Evolutionary conservation across 2,888 invertebrate genomes (phyloP).

Genomic region (Zelleria hepariella): DNA sequence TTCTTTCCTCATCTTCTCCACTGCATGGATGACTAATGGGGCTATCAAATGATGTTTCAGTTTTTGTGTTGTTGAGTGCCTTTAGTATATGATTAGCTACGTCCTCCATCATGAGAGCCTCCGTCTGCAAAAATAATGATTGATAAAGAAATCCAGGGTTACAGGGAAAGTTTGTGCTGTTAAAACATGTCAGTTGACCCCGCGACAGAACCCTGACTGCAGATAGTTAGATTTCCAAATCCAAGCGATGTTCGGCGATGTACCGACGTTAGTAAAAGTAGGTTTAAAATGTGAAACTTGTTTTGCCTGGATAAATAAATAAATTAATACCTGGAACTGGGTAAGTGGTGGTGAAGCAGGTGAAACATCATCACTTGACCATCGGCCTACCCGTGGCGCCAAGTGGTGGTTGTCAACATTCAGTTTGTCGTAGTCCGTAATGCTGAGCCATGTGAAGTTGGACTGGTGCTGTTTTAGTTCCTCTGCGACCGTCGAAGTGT

Average conservation of each 20-base stretch:
- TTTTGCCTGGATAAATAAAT: too few relatives aligned
- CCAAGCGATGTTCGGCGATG: too few relatives aligned
- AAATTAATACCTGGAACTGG: conserved; percentile 2
- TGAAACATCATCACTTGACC: conserved; percentile 24
- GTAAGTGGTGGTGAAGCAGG: not conserved
- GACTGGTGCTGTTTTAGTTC: conserved; percentile 32
- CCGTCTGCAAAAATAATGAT: conserved; percentile 43
- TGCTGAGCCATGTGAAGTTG: conserved; percentile 56
- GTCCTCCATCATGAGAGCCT: conserved; percentile 52
- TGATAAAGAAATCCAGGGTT: too few relatives aligned
- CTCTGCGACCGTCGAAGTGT: conserved; percentile 41
- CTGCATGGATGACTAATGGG: conserved; percentile 24
- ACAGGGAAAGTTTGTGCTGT: too few relatives aligned
- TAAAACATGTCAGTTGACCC: too few relatives aligned
- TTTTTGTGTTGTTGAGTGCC: conserved; percentile 29
- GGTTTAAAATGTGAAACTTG: too few relatives aligned
- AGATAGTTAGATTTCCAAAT: too few relatives aligned
- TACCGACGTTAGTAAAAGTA: too few relatives aligned
- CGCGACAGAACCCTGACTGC: too few relatives aligned
- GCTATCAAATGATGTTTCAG: conserved; percentile 19
- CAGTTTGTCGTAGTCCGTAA: conserved; percentile 43
- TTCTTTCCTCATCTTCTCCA: conserved; percentile 22
- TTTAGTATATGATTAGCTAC: conserved; percentile 47
- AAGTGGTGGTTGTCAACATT: conserved; percentile 37
- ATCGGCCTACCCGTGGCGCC: conserved; percentile 43